These are phyloP conservation scores for Nanorana parkeri DNA, from an alignment of 2,113 vertebrate species.

Conservation along the genomic window DNA sequence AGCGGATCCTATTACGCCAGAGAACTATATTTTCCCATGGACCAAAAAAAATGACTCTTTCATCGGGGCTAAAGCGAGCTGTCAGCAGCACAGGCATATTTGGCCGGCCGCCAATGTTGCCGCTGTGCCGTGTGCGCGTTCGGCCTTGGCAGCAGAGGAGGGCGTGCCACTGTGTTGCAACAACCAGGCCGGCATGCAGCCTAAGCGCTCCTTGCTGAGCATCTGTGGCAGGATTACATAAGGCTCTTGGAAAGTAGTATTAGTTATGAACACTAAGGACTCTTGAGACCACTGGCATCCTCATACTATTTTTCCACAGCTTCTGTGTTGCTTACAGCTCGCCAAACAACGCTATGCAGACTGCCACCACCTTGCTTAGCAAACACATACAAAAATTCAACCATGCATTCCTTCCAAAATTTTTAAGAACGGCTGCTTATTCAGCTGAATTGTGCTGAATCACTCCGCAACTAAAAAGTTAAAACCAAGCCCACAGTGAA, in stretches of 20 bases:
- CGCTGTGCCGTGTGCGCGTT: slow-evolving; percentile 62
- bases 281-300: slow-evolving; percentile 60
- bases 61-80: slow-evolving; percentile 67
- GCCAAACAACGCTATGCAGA: not conserved
- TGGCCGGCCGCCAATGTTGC: slow-evolving; percentile 70
- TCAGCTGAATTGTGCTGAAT: no score
- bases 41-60: slow-evolving; percentile 70
- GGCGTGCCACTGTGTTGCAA: slow-evolving; percentile 63
- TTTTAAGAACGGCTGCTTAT: no score
- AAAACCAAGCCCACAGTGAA: no score
- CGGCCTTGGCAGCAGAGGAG: slow-evolving; percentile 65
- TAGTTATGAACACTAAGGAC: slow-evolving; percentile 58
- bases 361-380: not conserved
- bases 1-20: slow-evolving; percentile 64
- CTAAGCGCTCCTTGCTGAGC: slow-evolving; percentile 65
- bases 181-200: slow-evolving; percentile 68
- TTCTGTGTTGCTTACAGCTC: not conserved
- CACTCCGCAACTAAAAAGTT: no score
- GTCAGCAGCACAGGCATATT: slow-evolving; percentile 64
- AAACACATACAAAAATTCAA: no score
- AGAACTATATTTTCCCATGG: slow-evolving; percentile 58
- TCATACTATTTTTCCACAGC: slow-evolving; percentile 53
- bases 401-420: no score
- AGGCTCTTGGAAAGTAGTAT: slow-evolving; percentile 64
- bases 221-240: slow-evolving; percentile 69